Evolutionary conservation across 1,140 invertebrate species (phyloP).

Genomic region (Zaprionus lachaisei): DNA sequence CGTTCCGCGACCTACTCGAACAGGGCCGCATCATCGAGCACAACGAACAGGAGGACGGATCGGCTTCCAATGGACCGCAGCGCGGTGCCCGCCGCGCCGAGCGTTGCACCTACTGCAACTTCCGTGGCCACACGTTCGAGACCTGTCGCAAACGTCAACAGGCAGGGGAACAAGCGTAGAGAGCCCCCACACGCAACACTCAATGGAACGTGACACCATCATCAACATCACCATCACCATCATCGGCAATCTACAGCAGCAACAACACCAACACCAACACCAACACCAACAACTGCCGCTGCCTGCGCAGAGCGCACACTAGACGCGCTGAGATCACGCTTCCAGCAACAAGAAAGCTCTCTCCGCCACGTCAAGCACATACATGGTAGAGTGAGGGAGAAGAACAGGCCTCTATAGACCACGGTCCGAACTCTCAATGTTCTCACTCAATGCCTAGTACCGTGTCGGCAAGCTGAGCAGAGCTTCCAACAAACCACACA

Average conservation of each 20-base stretch:
- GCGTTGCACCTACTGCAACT: slow-evolving; percentile 72
- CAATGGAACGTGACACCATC: slow-evolving; percentile 25
- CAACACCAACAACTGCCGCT: slow-evolving; percentile 28
- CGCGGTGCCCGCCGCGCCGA: slow-evolving; percentile 46
- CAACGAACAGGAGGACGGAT: slow-evolving; percentile 62
- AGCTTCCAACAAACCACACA: slow-evolving; percentile 34
- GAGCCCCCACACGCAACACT: slow-evolving; percentile 1
- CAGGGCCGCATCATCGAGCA: slow-evolving; percentile 78
- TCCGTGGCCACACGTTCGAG: slow-evolving; percentile 68
- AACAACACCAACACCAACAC: no score
- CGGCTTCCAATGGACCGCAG: slow-evolving; percentile 27
- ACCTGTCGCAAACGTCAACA: slow-evolving; percentile 58
- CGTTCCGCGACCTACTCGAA: slow-evolving; percentile 74
- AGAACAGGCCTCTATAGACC: background rate
- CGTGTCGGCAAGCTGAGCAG: slow-evolving; percentile 57
- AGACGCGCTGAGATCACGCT: slow-evolving; percentile 12
- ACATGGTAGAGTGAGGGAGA: slow-evolving; percentile 22
- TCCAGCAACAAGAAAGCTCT: slow-evolving; percentile 24
- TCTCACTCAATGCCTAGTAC: slow-evolving; percentile 41
- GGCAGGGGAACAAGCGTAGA: slow-evolving; percentile 33
- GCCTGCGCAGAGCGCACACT: slow-evolving; percentile 32
- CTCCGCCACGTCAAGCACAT: slow-evolving; percentile 33
- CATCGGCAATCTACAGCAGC: slow-evolving; percentile 11
- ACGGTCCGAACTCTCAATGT: background rate
- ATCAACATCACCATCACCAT: no score